Percentiles rank a stretch among this genome's conserved stretches.
Conservation (phyloP, 2,797 vertebrate species). For the Argyrosomus regius region DNA sequence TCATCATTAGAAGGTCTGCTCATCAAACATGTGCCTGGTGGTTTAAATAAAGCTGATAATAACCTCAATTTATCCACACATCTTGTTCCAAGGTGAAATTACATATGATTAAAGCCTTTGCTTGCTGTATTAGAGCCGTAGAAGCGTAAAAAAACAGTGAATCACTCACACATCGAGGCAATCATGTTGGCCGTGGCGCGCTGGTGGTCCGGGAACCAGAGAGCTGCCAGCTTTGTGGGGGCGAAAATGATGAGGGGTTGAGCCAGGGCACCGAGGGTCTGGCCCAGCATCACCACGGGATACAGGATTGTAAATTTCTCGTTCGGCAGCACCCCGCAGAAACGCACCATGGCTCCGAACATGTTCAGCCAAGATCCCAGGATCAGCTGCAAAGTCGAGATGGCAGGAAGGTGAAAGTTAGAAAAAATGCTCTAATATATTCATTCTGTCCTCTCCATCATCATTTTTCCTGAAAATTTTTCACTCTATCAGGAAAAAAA, state of each 20-base stretch:
- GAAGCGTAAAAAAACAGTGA: not conserved
- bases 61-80: not conserved
- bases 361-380: conserved; percentile 93
- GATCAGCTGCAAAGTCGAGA: conserved; percentile 84
- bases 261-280: conserved; percentile 90
- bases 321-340: conserved; percentile 61
- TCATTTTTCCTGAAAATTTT: too few relatives aligned
- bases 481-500: too few relatives aligned
- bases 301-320: conserved; percentile 22
- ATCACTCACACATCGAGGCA: conserved; percentile 93
- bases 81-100: not conserved
- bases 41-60: conserved; percentile 2
- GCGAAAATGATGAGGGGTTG: conserved; percentile 94
- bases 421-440: not conserved
- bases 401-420: not conserved
- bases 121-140: too few relatives aligned
- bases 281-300: conserved; percentile 87
- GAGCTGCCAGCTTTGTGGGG: conserved; percentile 93
- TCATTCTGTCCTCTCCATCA: not conserved
- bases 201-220: conserved; percentile 97
- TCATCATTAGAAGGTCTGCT: not conserved
- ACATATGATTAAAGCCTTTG: too few relatives aligned
- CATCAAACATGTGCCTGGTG: not conserved
- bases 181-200: conserved; percentile 95
- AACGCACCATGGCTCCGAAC: conserved; percentile 85